Evolutionary conservation across 1,140 invertebrate genomes (phyloP).

Genomic region (Papilio machaon): DNA sequence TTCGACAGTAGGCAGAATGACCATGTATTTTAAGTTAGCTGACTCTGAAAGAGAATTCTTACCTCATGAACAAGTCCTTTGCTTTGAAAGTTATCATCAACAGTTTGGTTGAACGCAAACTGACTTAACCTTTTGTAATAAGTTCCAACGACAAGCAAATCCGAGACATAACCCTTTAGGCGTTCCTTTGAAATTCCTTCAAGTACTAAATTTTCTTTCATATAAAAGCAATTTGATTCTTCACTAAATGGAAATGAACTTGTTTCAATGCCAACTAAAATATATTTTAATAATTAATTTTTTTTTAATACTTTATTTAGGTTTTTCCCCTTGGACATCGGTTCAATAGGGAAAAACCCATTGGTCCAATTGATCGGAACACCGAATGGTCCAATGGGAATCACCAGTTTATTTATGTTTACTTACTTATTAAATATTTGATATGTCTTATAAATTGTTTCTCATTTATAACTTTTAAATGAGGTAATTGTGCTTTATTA

Average conservation of each 20-base stretch:
- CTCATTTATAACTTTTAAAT: slow-evolving; percentile 70
- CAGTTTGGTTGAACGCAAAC: slow-evolving; percentile 68
- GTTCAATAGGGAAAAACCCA: too few relatives aligned
- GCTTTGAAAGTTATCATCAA: slow-evolving; percentile 69
- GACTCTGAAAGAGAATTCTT: slow-evolving; percentile 31
- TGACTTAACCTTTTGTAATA: slow-evolving; percentile 74
- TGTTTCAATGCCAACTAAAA: slow-evolving; percentile 79
- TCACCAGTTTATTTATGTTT: neutral
- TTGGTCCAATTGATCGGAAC: too few relatives aligned
- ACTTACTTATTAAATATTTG: slow-evolving; percentile 80
- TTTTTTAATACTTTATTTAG: too few relatives aligned
- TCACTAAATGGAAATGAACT: slow-evolving; percentile 70
- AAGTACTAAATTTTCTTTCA: slow-evolving; percentile 68
- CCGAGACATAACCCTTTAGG: slow-evolving; percentile 61
- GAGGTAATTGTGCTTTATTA: slow-evolving; percentile 53
- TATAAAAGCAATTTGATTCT: slow-evolving; percentile 66
- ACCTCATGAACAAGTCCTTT: slow-evolving; percentile 79
- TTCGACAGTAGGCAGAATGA: too few relatives aligned
- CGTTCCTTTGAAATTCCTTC: slow-evolving; percentile 72
- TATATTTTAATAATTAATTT: neutral
- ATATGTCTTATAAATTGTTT: slow-evolving; percentile 78
- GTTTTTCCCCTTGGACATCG: too few relatives aligned
- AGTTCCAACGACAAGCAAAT: slow-evolving; percentile 70
- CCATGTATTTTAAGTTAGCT: too few relatives aligned
- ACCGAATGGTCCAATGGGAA: neutral